phyloP scores from a whole-genome alignment of 2,113 vertebrate species.

The Thryonomys swinderianus region DNA sequence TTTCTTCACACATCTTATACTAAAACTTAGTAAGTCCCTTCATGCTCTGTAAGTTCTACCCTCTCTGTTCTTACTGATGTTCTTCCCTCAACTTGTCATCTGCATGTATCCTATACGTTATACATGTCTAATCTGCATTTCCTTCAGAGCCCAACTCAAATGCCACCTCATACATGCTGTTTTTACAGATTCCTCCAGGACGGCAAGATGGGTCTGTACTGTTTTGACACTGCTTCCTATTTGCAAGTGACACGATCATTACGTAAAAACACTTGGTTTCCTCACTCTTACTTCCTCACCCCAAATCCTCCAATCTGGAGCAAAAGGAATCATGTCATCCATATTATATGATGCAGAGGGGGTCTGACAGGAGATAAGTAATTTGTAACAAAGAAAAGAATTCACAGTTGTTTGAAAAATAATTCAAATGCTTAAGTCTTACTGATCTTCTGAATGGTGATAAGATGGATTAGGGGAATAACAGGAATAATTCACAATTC shows the following conservation, averaged over 20 bases:
- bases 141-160: neutral
- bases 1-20: neutral
- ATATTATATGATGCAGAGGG: neutral
- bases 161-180: neutral
- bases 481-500: neutral
- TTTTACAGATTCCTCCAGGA: neutral
- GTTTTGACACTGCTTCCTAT: neutral
- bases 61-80: neutral
- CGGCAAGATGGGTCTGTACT: fast-evolving
- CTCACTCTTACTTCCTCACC: neutral
- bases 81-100: neutral
- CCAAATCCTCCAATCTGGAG: neutral
- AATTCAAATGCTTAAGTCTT: neutral
- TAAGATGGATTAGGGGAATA: neutral
- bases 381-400: neutral
- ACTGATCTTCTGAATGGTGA: neutral
- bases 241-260: neutral
- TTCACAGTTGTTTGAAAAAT: neutral
- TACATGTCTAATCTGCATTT: fast-evolving
- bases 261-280: neutral
- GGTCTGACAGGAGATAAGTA: neutral
- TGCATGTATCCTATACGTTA: too few species aligned
- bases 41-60: neutral
- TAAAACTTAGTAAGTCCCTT: neutral
- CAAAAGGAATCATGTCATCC: neutral